Conservation (phyloP, 2,113 vertebrate species). For the Scomber japonicus region DNA sequence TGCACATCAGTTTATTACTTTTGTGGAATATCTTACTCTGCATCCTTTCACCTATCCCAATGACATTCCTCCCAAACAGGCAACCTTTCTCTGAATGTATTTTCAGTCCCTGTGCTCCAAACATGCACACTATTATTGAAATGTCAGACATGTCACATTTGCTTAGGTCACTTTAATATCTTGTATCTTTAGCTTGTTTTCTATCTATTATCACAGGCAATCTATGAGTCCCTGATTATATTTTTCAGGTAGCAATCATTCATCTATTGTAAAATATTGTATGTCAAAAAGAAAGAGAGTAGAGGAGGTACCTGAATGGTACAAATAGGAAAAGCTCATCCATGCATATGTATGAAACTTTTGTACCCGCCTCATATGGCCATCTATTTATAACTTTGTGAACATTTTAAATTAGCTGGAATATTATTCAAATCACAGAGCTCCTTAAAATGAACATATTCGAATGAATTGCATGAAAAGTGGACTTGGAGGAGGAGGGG, state of each 20-base stretch:
- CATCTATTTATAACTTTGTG: conserved; percentile 65
- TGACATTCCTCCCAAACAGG: conserved; percentile 14
- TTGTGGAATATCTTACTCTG: conserved; percentile 25
- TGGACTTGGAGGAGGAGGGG: conserved; percentile 12
- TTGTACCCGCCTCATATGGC: conserved; percentile 49
- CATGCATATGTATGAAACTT: conserved; percentile 65
- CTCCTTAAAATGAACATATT: conserved; percentile 49
- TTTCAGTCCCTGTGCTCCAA: conserved; percentile 23
- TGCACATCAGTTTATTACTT: conserved; percentile 25
- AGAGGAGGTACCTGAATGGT: conserved; percentile 41
- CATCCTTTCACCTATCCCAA: not conserved
- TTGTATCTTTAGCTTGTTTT: conserved; percentile 30
- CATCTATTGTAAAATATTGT: conserved; percentile 40
- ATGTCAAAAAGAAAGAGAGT: conserved; percentile 49
- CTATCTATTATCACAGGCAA: conserved; percentile 45
- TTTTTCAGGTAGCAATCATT: conserved; percentile 52
- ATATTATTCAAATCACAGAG: conserved; percentile 72
- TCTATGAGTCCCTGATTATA: conserved; percentile 48
- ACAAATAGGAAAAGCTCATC: conserved; percentile 46
- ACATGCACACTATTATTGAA: conserved; percentile 13
- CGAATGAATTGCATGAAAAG: conserved; percentile 45
- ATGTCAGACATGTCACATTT: conserved; percentile 49
- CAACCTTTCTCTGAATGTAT: conserved; percentile 16
- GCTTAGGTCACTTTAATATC: conserved; percentile 36
- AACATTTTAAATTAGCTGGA: conserved; percentile 63